phyloP scores from a whole-genome alignment of 2,797 vertebrate genomes.

The Aselliscus stoliczkanus region DNA sequence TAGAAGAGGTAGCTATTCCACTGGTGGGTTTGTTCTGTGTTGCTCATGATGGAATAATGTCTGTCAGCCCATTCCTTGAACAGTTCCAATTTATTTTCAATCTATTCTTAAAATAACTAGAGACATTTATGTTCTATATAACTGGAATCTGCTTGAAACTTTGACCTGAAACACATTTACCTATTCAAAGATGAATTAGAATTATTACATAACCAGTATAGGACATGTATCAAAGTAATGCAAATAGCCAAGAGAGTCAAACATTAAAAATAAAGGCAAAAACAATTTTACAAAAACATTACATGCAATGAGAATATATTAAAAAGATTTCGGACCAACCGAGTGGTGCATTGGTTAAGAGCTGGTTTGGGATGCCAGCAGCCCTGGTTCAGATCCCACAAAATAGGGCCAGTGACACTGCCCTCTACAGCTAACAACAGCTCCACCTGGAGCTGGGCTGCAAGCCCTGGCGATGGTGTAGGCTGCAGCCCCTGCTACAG shows the following conservation, averaged over 20 bases:
- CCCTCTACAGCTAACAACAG: no score
- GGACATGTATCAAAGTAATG: background rate
- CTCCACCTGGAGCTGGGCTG: no score
- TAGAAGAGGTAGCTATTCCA: background rate
- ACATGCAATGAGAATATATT: background rate
- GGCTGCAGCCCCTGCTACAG: no score
- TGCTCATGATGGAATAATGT: background rate
- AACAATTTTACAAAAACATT: background rate
- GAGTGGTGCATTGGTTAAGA: no score
- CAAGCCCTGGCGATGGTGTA: no score
- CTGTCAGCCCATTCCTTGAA: background rate
- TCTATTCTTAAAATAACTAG: background rate
- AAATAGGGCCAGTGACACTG: no score
- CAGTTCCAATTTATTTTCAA: background rate
- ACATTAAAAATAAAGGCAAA: constrained; percentile 6
- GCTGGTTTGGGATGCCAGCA: no score
- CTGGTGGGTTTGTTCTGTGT: background rate
- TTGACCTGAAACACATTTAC: background rate
- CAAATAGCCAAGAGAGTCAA: background rate
- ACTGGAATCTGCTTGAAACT: constrained; percentile 13
- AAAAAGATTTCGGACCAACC: no score
- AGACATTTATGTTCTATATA: background rate
- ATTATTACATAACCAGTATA: background rate
- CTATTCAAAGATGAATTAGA: background rate
- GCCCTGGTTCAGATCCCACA: no score